A percentile compares a stretch with the other conserved stretches of the same genome.
These are phyloP conservation scores for Entomyzon cyanotis DNA, from an alignment of 2,113 vertebrate genomes.

Conservation along the genomic window DNA sequence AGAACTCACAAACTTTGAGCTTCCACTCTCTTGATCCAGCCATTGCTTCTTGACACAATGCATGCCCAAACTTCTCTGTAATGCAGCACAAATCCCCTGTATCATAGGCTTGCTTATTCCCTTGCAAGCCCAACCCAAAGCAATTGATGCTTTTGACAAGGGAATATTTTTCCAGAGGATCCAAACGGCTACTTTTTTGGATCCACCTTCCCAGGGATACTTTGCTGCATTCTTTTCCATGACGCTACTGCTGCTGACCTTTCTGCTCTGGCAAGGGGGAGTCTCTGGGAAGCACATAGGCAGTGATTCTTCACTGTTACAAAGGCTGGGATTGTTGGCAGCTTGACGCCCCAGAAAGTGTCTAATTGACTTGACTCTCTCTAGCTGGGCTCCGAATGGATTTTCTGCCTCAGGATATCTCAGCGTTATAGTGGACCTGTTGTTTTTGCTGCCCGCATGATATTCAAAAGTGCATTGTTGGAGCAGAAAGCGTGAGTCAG, in stretches of 20 bases:
- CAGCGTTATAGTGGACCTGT: conserved; percentile 69
- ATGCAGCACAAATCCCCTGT: not conserved
- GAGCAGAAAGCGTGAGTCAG: not conserved
- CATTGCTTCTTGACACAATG: accelerated
- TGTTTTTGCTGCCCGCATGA: conserved; percentile 46
- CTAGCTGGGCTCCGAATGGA: conserved; percentile 45
- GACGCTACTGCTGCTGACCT: conserved; percentile 71
- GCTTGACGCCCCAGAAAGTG: conserved; percentile 57
- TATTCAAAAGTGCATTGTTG: conserved; percentile 69
- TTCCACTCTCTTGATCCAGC: not conserved
- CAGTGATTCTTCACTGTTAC: conserved; percentile 71
- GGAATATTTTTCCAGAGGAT: not conserved
- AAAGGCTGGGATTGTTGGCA: conserved; percentile 79
- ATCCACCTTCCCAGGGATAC: conserved; percentile 33
- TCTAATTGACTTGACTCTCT: conserved; percentile 71
- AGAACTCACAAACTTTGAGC: not conserved
- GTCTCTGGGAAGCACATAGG: conserved; percentile 59
- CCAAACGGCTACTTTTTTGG: not conserved
- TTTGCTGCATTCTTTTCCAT: conserved; percentile 66
- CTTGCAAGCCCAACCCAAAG: not conserved
- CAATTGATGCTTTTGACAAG: not conserved
- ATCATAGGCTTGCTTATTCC: not conserved
- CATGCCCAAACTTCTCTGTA: not conserved
- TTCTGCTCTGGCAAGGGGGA: conserved; percentile 62
- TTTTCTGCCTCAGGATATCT: conserved; percentile 67